Base-by-base conservation (phyloP, 2,888 invertebrate species). In the Synanthedon formicaeformis region DNA sequence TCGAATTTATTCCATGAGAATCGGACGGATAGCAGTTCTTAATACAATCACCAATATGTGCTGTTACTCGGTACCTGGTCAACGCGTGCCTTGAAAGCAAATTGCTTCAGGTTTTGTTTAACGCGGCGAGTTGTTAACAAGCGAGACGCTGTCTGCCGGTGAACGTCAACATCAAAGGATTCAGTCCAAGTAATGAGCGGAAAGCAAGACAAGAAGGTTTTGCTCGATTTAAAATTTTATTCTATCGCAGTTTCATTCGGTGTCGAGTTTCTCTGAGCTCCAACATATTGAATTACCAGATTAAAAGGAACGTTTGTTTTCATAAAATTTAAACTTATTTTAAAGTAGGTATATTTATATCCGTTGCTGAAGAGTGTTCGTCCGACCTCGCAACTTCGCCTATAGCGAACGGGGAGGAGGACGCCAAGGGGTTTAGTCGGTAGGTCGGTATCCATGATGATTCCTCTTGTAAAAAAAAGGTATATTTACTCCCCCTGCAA, bases 61-160 rank as follows among this genome's bases (percentile, higher is more conserved):
- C 71, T 57, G 62, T 45, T 63, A 61, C 75, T 64, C 67, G 67
- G 66, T 69, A 67, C 67, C 64, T 65, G 61, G 61, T 56, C 64
- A 56, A 65, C 69, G 70, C 79, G 81, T 81, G 81, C 69, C 60
- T 60, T 58, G 81, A 78, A 78, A 73, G 61, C 75, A 74, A 81
- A 84, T 81, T 73, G 71, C 65, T 73, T 69, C 69, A 72, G 66
- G 71, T 75, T 76, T 75, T 70, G 67, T 70, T 70, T 62, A 69
- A 71, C 64, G 64, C 60, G 55, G 60, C 58, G 34, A 59, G 64
- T 60, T 65, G 65, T 64, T 74, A 74, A 75, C 71, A 75, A 75
- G 73, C 70, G 69, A 59, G 60, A 66, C 71, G 71, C 73, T 76
- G 80, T 78, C 75, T 73, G 71, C 60, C 58, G 56, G 62, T 34